Conservation (phyloP, 2,797 vertebrate genomes). For the Thalassophryne amazonica region DNA sequence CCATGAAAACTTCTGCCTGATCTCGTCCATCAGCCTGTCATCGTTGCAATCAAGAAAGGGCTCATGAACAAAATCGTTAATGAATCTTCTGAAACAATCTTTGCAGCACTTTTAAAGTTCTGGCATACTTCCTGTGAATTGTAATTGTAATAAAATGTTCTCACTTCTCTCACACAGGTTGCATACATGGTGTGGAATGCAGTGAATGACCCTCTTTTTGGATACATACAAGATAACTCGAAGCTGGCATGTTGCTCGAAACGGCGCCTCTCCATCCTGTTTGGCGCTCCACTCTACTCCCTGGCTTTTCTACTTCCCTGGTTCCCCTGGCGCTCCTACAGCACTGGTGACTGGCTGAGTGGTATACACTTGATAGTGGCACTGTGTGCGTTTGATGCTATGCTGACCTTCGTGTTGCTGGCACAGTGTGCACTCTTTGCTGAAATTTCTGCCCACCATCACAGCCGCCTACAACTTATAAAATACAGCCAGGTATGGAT, state of each 20-base stretch:
- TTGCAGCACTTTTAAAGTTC: neutral
- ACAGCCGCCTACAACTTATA: constrained; percentile 79
- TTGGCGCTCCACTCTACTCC: constrained; percentile 82
- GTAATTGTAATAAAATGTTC: neutral
- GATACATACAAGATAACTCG: constrained; percentile 86
- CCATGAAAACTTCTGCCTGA: too few relatives aligned
- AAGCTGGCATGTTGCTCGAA: constrained; percentile 73
- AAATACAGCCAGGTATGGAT: constrained; percentile 82
- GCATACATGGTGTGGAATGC: constrained; percentile 93
- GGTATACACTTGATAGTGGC: constrained; percentile 83
- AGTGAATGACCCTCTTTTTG: constrained; percentile 87
- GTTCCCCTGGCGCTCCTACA: constrained; percentile 88
- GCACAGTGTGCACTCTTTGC: constrained; percentile 86
- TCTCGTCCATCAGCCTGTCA: too few relatives aligned
- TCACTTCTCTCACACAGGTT: constrained; percentile 60
- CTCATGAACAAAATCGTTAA: too few relatives aligned
- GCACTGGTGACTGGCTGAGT: constrained; percentile 84
- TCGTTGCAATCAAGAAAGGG: too few relatives aligned
- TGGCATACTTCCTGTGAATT: too few relatives aligned
- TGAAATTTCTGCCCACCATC: constrained; percentile 80
- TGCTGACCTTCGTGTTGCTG: constrained; percentile 86
- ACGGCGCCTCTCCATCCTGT: constrained; percentile 81
- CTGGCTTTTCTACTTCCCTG: constrained; percentile 89
- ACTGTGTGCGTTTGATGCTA: constrained; percentile 83
- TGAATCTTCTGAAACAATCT: too few relatives aligned